Base-by-base conservation (phyloP, 2,113 vertebrate genomes). In the Tretioscincus oriximinensis region DNA sequence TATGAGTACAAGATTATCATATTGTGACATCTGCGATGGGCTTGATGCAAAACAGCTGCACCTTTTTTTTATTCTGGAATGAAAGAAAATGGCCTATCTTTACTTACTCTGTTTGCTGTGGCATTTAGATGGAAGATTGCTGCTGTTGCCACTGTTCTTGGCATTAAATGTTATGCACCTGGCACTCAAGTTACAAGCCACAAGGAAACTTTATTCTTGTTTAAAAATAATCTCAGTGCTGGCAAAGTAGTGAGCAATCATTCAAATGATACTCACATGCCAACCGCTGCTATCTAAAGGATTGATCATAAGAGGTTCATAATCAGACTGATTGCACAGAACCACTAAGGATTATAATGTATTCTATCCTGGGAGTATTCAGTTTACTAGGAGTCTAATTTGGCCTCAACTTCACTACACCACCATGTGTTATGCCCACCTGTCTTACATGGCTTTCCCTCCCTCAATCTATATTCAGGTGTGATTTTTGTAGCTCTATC, bases 1-100 rank as follows among this genome's bases (percentile, higher is more conserved):
- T 70, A 60, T 86, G 66, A 60, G 81, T 21, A n/a, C 28, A 9
- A 22, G n/a, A 77, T 49, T 41, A 14, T 76, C 41, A 63, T 74
- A 28, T 28, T 22, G 9, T 73, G 69, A 47, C 21, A 61, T 74
- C 16, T 74, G 28, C 60, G 54, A 41, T 60, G 28, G 28, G 7
- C 20, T 58, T 58, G 11, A 8, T 58, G n/a, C 51, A 74, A 51
- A 31, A 31, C 51, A 9, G n/a, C 6, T 51, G 64, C 28, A 10
- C 18, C 24, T 26, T 8, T n/a, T 18, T 8, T n/a, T 18, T 8
- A 20, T 1, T 64, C 4, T 14, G 73, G 16, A 28, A 65, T 47
- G 41, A 77, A 77, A 77, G 9, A 49, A 64, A 45, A 28, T 77
- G 29, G 4, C 54, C 14, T 58, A 58, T 18, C 14, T 58, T 58